phyloP scores from a whole-genome alignment of 2,797 vertebrate species.

The Clarias fuscus region DNA sequence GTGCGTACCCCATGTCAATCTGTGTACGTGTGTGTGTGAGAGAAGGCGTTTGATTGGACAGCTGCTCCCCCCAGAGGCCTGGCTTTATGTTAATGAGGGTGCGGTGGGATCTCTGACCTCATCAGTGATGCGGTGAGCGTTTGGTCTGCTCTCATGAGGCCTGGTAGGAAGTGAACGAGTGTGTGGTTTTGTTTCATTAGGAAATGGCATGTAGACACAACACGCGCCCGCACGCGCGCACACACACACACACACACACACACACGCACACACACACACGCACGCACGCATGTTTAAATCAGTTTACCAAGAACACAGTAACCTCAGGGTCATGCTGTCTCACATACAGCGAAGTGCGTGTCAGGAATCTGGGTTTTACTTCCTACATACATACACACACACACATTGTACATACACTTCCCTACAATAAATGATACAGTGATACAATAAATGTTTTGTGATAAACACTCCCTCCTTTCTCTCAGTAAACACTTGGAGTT shows the following conservation, averaged over 20 bases:
- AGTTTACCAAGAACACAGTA: slow-evolving; percentile 56
- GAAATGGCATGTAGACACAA: slow-evolving; percentile 46
- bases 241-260: slow-evolving; percentile 6
- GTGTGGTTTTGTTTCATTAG: slow-evolving; percentile 43
- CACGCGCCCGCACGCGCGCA: too few species aligned
- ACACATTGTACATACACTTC: not conserved
- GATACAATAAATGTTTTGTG: not conserved
- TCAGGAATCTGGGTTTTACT: slow-evolving; percentile 1
- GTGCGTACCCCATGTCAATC: slow-evolving; percentile 67
- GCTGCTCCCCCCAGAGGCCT: slow-evolving; percentile 64
- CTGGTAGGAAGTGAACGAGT: slow-evolving; percentile 26
- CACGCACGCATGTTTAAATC: slow-evolving; percentile 57
- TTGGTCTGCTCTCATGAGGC: slow-evolving; percentile 56
- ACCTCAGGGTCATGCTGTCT: slow-evolving; percentile 68
- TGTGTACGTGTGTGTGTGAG: not conserved
- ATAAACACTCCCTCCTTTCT: not conserved
- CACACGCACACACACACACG: slow-evolving; percentile 28
- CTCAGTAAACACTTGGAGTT: not conserved
- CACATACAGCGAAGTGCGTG: slow-evolving; percentile 58
- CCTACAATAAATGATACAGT: not conserved
- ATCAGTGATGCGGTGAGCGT: slow-evolving; percentile 61
- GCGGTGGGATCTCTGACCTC: slow-evolving; percentile 58
- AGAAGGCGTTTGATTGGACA: slow-evolving; percentile 59
- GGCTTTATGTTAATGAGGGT: slow-evolving; percentile 71
- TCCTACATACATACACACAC: not conserved